These are phyloP conservation scores for Nomada goodeniana DNA, from an alignment of 2,888 invertebrate genomes.

Conservation along the genomic window DNA sequence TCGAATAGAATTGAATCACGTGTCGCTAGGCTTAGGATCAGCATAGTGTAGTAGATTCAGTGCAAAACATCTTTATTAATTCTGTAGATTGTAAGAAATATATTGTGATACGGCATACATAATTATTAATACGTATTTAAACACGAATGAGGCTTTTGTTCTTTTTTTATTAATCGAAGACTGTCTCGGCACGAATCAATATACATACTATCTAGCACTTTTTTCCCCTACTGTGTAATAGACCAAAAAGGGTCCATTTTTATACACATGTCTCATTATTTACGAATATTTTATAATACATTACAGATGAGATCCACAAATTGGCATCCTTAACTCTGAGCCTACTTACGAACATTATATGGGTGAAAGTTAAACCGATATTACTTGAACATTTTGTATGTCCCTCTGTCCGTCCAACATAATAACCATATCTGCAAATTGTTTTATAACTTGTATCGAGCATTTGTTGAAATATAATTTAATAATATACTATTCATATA, in stretches of 20 bases:
- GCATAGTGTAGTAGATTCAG: background rate
- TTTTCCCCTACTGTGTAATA: background rate
- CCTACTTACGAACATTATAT: slow-evolving; percentile 7
- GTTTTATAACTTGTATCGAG: slow-evolving; percentile 16
- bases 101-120: slow-evolving; percentile 51
- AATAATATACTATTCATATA: no score
- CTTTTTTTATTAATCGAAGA: slow-evolving; percentile 12
- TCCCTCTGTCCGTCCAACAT: slow-evolving; percentile 20
- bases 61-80: slow-evolving; percentile 13
- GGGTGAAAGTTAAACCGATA: background rate
- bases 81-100: slow-evolving; percentile 41
- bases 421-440: slow-evolving; percentile 10
- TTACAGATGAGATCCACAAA: slow-evolving; percentile 3
- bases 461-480: slow-evolving; percentile 3
- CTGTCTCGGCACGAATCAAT: background rate
- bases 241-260: slow-evolving; percentile 3
- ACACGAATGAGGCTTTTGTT: slow-evolving; percentile 41
- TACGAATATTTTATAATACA: background rate
- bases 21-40: slow-evolving; percentile 30
- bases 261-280: slow-evolving; percentile 7
- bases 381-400: slow-evolving; percentile 15
- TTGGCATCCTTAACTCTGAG: background rate
- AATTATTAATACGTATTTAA: slow-evolving; percentile 38
- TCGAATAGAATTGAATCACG: slow-evolving; percentile 6
- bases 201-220: background rate